Percentiles rank a stretch among this genome's conserved stretches.
Conservation (phyloP, 2,888 invertebrate genomes). For the Merodon equestris region DNA sequence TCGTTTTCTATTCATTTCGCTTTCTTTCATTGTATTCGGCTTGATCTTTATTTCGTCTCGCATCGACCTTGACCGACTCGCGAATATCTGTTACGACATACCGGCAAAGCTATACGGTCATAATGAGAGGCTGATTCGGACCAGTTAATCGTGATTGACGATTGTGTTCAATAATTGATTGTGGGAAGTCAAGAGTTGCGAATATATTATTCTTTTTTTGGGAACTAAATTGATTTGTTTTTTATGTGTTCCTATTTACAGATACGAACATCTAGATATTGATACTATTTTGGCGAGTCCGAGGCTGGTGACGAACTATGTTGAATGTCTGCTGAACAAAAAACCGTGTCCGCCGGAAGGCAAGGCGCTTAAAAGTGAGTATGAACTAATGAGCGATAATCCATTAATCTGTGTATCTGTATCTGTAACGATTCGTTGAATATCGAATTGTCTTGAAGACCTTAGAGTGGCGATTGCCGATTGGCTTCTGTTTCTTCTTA, state of each 20-base stretch:
- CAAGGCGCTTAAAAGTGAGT: slow-evolving; percentile 86
- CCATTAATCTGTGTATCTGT: too few relatives aligned
- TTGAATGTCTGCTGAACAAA: slow-evolving; percentile 84
- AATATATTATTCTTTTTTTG: slow-evolving; percentile 21
- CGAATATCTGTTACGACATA: slow-evolving; percentile 47
- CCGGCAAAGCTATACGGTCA: neutral
- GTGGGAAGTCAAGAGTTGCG: slow-evolving; percentile 22
- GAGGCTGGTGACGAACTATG: slow-evolving; percentile 85
- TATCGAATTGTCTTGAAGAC: slow-evolving; percentile 2
- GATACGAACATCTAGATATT: slow-evolving; percentile 86
- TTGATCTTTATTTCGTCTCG: slow-evolving; percentile 30
- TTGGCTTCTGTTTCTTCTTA: neutral
- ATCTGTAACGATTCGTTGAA: too few relatives aligned
- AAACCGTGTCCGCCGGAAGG: slow-evolving; percentile 87
- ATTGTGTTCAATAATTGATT: slow-evolving; percentile 26
- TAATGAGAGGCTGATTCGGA: slow-evolving; percentile 18
- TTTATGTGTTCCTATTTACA: slow-evolving; percentile 73
- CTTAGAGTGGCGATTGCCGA: slow-evolving; percentile 30
- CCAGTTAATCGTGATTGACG: slow-evolving; percentile 8
- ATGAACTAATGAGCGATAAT: neutral
- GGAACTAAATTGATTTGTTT: too few relatives aligned
- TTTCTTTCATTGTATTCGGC: slow-evolving; percentile 6
- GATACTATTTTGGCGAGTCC: slow-evolving; percentile 85
- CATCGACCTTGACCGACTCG: slow-evolving; percentile 62
- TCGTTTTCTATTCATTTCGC: slow-evolving; percentile 2